Evolutionary conservation across 2,797 vertebrate species (phyloP).

Genomic region (Esox lucius): DNA sequence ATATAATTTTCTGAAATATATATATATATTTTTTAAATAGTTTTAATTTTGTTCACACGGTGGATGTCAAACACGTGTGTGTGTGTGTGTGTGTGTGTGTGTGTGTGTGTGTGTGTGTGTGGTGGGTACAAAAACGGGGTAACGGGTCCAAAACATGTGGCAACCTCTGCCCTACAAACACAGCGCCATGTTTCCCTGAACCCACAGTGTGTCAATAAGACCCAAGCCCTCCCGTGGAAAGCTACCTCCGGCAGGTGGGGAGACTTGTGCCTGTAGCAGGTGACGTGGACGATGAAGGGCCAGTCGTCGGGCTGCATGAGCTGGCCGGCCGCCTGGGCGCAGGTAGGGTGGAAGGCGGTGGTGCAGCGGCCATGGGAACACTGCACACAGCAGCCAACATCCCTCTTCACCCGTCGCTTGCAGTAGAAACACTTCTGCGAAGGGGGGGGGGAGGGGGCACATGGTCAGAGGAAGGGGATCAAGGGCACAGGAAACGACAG

Average conservation of each 20-base stretch:
- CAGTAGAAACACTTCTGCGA: slow-evolving; percentile 93
- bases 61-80: too few species aligned
- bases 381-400: slow-evolving; percentile 92
- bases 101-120: too few species aligned
- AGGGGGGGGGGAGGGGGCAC: not conserved
- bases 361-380: slow-evolving; percentile 96
- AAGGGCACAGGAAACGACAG: too few species aligned
- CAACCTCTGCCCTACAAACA: too few species aligned
- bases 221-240: not conserved
- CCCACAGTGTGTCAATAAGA: not conserved
- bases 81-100: too few species aligned
- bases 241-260: slow-evolving; percentile 84
- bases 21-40: too few species aligned
- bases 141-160: too few species aligned
- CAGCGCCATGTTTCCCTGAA: not conserved
- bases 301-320: slow-evolving; percentile 98
- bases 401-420: slow-evolving; percentile 90
- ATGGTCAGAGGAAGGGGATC: too few species aligned
- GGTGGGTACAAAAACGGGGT: too few species aligned
- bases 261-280: slow-evolving; percentile 89
- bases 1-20: too few species aligned
- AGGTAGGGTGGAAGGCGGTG: slow-evolving; percentile 93
- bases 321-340: slow-evolving; percentile 92
- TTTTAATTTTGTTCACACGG: too few species aligned
- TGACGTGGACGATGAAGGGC: slow-evolving; percentile 95